These are phyloP conservation scores for Campylomormyrus numenius DNA, from an alignment of 2,113 vertebrate species.

Conservation along the genomic window DNA sequence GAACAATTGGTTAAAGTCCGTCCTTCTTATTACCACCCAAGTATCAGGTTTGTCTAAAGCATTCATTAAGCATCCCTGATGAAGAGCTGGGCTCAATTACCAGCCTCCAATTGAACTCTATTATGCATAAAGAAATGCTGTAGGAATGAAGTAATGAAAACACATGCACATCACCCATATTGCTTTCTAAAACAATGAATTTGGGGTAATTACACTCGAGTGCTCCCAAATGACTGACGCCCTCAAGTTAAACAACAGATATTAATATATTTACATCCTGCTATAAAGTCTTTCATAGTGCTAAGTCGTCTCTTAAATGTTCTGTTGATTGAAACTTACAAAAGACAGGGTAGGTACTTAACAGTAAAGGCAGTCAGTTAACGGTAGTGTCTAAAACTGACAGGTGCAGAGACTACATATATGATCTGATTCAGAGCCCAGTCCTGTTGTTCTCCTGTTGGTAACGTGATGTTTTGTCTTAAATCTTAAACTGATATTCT, in stretches of 20 bases:
- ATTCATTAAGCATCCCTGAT: neutral
- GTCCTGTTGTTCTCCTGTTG: neutral
- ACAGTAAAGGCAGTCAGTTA: neutral
- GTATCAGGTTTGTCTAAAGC: neutral
- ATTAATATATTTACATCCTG: conserved; percentile 11
- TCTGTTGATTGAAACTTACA: neutral
- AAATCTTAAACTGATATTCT: neutral
- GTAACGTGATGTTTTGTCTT: neutral
- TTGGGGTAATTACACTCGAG: conserved; percentile 25
- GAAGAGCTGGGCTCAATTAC: conserved; percentile 18
- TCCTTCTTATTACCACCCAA: conserved; percentile 4
- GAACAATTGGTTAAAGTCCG: conserved; percentile 8
- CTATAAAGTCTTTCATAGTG: neutral
- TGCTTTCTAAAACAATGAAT: conserved; percentile 34
- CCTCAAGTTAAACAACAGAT: conserved; percentile 22
- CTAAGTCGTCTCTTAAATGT: neutral
- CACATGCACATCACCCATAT: conserved; percentile 18
- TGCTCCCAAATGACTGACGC: conserved; percentile 27
- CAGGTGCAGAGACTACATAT: neutral
- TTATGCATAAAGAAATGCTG: conserved; percentile 23
- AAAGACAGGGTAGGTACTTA: neutral
- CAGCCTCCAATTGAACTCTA: conserved; percentile 13
- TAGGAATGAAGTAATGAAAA: neutral
- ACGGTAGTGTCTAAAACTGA: neutral
- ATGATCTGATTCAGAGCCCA: neutral